These are phyloP conservation scores for Morpho achilles DNA, from an alignment of 2,888 invertebrate species.

Conservation along the genomic window DNA sequence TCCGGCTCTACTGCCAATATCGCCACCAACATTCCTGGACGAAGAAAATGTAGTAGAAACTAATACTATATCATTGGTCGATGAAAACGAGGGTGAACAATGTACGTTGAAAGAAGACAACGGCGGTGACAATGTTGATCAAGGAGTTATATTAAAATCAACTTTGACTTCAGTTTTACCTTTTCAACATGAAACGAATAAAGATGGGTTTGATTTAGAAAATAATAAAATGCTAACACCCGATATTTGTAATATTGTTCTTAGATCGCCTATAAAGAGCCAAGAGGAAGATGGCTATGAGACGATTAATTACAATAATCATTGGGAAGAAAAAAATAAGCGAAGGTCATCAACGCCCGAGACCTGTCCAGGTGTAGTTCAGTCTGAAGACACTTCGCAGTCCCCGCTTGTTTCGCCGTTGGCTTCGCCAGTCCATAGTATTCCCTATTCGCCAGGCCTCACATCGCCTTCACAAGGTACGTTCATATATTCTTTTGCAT, in stretches of 20 bases:
- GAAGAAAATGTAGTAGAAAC: constrained; percentile 29
- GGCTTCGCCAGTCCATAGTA: constrained; percentile 59
- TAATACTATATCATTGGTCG: constrained; percentile 19
- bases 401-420: constrained; percentile 61
- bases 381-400: constrained; percentile 43
- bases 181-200: constrained; percentile 39
- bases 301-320: constrained; percentile 51
- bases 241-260: constrained; percentile 45
- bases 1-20: constrained; percentile 46
- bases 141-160: constrained; percentile 25
- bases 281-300: constrained; percentile 54
- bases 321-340: constrained; percentile 60
- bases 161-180: constrained; percentile 39
- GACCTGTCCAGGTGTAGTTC: constrained; percentile 45
- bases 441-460: constrained; percentile 40
- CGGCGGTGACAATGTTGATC: constrained; percentile 26
- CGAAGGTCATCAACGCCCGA: constrained; percentile 68
- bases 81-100: constrained; percentile 18
- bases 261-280: constrained; percentile 40
- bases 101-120: constrained; percentile 12
- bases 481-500: constrained; percentile 20
- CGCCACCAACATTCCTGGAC: constrained; percentile 46
- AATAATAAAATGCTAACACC: constrained; percentile 40
- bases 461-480: constrained; percentile 58
- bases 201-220: constrained; percentile 35